A percentile compares a stretch with the other conserved stretches of the same genome.
Evolutionary conservation across 2,113 vertebrate species (phyloP).

Genomic region (Eulemur macaco): DNA sequence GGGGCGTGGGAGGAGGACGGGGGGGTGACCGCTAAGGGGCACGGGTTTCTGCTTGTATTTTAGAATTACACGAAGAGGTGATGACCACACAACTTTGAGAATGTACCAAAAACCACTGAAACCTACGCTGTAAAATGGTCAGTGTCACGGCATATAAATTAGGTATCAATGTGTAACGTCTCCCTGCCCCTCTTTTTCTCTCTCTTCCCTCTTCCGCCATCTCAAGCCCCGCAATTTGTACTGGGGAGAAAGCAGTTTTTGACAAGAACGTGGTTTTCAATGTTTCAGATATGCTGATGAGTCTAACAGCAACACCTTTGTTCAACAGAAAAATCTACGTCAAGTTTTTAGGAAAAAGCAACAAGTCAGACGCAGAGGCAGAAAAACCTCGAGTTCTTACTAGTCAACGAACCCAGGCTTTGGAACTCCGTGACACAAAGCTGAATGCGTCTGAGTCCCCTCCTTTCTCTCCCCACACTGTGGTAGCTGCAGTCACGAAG

Average conservation of each 20-base stretch:
- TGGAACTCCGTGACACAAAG: fast-evolving
- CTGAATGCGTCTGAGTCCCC: not conserved
- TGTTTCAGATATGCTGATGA: not conserved
- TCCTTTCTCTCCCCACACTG: too few species aligned
- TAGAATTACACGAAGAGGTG: not conserved
- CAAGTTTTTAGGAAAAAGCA: not conserved
- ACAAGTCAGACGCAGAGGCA: not conserved
- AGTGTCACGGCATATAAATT: not conserved
- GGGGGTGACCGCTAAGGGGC: not conserved
- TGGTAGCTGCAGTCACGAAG: not conserved
- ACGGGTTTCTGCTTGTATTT: not conserved
- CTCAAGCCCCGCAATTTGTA: not conserved
- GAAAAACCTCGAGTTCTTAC: not conserved
- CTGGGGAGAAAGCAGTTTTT: not conserved
- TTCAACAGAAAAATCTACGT: not conserved
- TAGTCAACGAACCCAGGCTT: not conserved
- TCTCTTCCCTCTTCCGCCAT: not conserved
- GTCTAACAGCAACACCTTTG: not conserved
- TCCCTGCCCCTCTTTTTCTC: too few species aligned
- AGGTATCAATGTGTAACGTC: not conserved
- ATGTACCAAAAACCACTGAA: not conserved
- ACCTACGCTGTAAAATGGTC: fast-evolving
- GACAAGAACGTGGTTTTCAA: not conserved
- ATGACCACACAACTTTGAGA: too few species aligned
- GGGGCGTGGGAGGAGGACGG: not conserved